Conservation (phyloP, 2,113 vertebrate species). For the Leucopsar rothschildi region DNA sequence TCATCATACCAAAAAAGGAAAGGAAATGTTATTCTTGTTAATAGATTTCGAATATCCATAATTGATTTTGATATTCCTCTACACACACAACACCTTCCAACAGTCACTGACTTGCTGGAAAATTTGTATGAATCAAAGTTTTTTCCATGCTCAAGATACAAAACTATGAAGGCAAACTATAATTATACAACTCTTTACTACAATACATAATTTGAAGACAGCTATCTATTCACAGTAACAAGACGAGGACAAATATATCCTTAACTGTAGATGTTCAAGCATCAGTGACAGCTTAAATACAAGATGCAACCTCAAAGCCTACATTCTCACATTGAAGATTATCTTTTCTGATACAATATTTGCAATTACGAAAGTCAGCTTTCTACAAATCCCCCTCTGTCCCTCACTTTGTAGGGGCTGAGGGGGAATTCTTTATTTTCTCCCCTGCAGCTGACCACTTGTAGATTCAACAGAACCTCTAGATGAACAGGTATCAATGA, state of each 20-base stretch:
- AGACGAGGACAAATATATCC: neutral
- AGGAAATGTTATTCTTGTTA: conserved; percentile 46
- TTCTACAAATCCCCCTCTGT: neutral
- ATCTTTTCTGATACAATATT: neutral
- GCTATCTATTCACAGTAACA: neutral
- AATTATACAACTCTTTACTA: neutral
- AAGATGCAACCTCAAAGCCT: neutral
- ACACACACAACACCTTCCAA: neutral
- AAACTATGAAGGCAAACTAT: neutral
- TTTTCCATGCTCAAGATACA: neutral
- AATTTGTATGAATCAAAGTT: conserved; percentile 15
- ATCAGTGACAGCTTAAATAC: neutral
- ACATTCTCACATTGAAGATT: neutral
- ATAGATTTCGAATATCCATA: conserved; percentile 29
- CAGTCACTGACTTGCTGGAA: neutral
- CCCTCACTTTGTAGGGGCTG: rapidly evolving
- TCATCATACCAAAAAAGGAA: conserved; percentile 38
- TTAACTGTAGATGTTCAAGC: neutral
- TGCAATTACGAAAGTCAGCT: neutral
- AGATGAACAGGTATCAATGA: neutral
- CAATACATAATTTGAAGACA: neutral
- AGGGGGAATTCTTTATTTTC: neutral
- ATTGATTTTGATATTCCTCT: conserved; percentile 28
- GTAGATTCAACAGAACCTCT: neutral
- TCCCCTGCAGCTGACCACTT: neutral